Evolutionary conservation across 2,797 vertebrate genomes (phyloP).

Genomic region (Macrochelys suwanniensis): DNA sequence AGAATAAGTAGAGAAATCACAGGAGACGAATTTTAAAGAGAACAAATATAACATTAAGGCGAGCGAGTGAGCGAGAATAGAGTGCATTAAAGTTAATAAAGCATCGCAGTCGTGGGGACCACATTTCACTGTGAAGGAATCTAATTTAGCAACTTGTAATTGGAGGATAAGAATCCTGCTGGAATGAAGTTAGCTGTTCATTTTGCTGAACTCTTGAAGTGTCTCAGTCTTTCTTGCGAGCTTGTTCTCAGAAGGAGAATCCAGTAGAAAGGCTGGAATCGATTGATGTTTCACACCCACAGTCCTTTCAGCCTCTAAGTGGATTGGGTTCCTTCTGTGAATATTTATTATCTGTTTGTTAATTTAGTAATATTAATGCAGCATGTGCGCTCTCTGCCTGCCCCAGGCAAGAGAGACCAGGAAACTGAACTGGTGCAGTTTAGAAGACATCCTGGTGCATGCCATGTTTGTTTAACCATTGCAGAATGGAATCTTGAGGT

Average conservation of each 20-base stretch:
- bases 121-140: conserved; percentile 74
- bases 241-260: conserved; percentile 61
- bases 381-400: background rate
- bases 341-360: conserved; percentile 55
- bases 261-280: conserved; percentile 58
- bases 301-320: conserved; percentile 57
- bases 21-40: conserved; percentile 69
- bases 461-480: background rate
- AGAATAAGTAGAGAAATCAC: conserved; percentile 27
- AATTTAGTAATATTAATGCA: conserved; percentile 28
- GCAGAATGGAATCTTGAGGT: background rate
- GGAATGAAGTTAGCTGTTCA: conserved; percentile 67
- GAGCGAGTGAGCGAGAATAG: conserved; percentile 44
- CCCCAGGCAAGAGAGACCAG: conserved; percentile 3
- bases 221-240: conserved; percentile 65
- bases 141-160: conserved; percentile 77
- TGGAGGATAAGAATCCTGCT: conserved; percentile 62
- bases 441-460: background rate
- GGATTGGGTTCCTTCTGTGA: conserved; percentile 47
- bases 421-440: background rate
- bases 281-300: background rate
- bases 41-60: conserved; percentile 72
- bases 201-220: conserved; percentile 73
- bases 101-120: conserved; percentile 64
- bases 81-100: conserved; percentile 79